Conservation (phyloP, 2,888 invertebrate species). For the Eudasyphora cyanicolor region DNA sequence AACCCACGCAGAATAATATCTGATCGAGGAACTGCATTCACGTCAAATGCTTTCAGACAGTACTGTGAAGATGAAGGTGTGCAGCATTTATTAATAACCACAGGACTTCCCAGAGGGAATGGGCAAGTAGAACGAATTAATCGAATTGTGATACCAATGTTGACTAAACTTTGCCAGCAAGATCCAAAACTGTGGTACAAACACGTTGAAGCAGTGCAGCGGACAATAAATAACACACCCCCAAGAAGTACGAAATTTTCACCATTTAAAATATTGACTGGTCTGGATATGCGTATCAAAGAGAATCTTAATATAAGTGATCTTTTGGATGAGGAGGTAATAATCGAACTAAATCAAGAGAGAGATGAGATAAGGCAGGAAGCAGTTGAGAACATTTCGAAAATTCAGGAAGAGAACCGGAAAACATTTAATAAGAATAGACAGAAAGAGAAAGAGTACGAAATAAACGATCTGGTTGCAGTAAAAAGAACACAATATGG, state of each 20-base stretch:
- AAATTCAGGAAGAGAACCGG: constrained; percentile 57
- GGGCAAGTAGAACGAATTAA: constrained; percentile 75
- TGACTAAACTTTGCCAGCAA: constrained; percentile 74
- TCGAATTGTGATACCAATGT: constrained; percentile 70
- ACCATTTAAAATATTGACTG: constrained; percentile 60
- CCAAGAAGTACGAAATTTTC: constrained; percentile 49
- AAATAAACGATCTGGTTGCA: constrained; percentile 58
- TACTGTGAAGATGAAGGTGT: constrained; percentile 71
- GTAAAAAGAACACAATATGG: constrained; percentile 64
- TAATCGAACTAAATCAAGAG: constrained; percentile 9
- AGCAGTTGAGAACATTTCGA: constrained; percentile 47
- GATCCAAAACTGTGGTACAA: constrained; percentile 73
- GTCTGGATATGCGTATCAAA: constrained; percentile 48
- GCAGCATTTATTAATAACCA: constrained; percentile 70
- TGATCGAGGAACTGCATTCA: constrained; percentile 72
- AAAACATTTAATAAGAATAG: constrained; percentile 39
- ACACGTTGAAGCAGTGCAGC: constrained; percentile 63
- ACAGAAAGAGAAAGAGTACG: constrained; percentile 17
- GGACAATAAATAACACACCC: constrained; percentile 67
- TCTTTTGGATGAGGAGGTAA: constrained; percentile 24
- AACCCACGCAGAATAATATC: constrained; percentile 72
- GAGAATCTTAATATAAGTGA: constrained; percentile 9
- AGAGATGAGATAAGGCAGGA: constrained; percentile 25
- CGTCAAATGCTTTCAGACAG: constrained; percentile 71
- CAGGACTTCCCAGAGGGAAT: constrained; percentile 72